These are phyloP conservation scores for Amniataba percoides DNA, from an alignment of 2,797 vertebrate genomes.

Conservation along the genomic window DNA sequence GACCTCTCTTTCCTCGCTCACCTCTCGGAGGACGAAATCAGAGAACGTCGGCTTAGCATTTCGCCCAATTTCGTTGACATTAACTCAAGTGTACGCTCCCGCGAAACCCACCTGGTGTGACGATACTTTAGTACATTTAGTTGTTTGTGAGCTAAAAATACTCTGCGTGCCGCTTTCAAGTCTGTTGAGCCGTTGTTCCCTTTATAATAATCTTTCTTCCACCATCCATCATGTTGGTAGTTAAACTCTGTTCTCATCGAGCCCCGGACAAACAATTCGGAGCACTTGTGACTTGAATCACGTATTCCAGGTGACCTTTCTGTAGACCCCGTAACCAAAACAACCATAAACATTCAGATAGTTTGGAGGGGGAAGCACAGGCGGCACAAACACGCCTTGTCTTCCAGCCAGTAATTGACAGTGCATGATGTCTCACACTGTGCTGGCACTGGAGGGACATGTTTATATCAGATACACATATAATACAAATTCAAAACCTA, in stretches of 20 bases:
- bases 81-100: not conserved
- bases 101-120: not conserved
- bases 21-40: conserved; percentile 12
- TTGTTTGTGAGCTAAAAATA: conserved; percentile 58
- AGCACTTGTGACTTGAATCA: conserved; percentile 68
- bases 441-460: conserved; percentile 20
- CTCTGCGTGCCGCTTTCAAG: conserved; percentile 58
- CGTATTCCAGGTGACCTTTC: conserved; percentile 66
- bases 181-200: conserved; percentile 67
- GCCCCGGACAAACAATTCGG: conserved; percentile 49
- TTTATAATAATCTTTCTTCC: conserved; percentile 63
- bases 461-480: conserved; percentile 35
- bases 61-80: not conserved
- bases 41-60: conserved; percentile 11
- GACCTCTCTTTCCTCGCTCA: conserved; percentile 49
- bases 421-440: conserved; percentile 57
- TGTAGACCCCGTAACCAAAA: conserved; percentile 71
- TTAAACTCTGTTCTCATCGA: conserved; percentile 51
- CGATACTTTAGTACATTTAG: not conserved
- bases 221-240: conserved; percentile 60
- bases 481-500: conserved; percentile 1
- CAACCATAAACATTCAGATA: conserved; percentile 69
- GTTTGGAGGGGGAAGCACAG: conserved; percentile 35
- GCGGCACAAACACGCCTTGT: conserved; percentile 50
- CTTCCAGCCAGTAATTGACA: conserved; percentile 60